Conservation (phyloP, 2,797 vertebrate genomes). For the Peromyscus attwateri region DNA sequence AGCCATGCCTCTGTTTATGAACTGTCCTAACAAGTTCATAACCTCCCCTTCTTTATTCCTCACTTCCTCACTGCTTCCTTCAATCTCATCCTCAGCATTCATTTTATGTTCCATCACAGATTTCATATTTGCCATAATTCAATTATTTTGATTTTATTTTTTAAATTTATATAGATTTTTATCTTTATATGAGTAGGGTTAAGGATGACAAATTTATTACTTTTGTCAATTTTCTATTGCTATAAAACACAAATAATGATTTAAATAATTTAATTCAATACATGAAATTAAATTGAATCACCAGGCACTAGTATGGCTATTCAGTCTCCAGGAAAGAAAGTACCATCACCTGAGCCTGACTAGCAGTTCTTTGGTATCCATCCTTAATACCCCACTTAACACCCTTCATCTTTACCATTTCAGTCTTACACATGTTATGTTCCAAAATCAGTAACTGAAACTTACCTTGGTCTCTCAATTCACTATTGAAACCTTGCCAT, state of each 20-base stretch:
- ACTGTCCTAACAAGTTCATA: not conserved
- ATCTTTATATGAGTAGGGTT: not conserved
- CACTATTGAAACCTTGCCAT: not conserved
- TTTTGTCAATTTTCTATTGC: not conserved
- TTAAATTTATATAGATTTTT: not conserved
- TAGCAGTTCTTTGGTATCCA: no score
- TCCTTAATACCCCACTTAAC: fast-evolving
- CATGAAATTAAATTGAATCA: not conserved
- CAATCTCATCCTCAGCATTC: fast-evolving
- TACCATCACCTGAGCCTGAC: fast-evolving
- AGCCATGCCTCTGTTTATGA: not conserved
- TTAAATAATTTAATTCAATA: not conserved
- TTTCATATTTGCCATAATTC: not conserved
- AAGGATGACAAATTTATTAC: not conserved
- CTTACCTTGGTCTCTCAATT: not conserved
- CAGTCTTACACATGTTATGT: not conserved
- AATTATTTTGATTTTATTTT: not conserved
- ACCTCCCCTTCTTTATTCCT: not conserved
- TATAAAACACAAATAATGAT: not conserved
- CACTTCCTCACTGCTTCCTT: not conserved
- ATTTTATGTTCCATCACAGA: no score
- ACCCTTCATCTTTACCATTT: not conserved
- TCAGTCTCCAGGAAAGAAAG: not conserved
- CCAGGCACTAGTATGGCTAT: fast-evolving
- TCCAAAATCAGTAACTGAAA: not conserved